phyloP scores from a whole-genome alignment of 2,113 vertebrate species.

The Cyprinodon brontotheroides region DNA sequence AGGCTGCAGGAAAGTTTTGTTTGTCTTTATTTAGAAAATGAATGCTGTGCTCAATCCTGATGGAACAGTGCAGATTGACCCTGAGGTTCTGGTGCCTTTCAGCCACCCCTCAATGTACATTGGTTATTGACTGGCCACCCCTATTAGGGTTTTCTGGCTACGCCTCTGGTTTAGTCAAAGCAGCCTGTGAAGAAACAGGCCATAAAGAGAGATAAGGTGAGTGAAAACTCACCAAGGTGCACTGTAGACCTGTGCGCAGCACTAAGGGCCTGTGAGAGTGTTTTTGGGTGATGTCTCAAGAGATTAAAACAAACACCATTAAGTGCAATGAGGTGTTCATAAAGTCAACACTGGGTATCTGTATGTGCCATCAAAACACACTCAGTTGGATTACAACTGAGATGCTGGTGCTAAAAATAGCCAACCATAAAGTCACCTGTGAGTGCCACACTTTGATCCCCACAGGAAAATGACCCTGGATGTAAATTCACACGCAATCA shows the following conservation, averaged over 20 bases:
- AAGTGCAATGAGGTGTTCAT: slow-evolving; percentile 55
- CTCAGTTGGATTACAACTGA: slow-evolving; percentile 23
- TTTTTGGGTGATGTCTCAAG: slow-evolving; percentile 41
- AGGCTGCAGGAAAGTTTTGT: too few species aligned
- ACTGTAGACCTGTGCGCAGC: slow-evolving; percentile 10
- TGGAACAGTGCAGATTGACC: too few species aligned
- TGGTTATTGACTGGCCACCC: too few species aligned
- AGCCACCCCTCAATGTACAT: too few species aligned
- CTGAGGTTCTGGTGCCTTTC: too few species aligned
- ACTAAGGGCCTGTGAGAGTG: slow-evolving; percentile 40
- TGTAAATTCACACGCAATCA: background rate
- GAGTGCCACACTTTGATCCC: slow-evolving; percentile 8
- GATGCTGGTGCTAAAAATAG: slow-evolving; percentile 23
- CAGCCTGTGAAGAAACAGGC: slow-evolving; percentile 18
- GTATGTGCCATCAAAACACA: slow-evolving; percentile 36
- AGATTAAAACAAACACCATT: slow-evolving; percentile 66
- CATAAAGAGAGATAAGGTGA: slow-evolving; percentile 67
- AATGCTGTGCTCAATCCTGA: too few species aligned
- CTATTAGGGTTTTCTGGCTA: too few species aligned
- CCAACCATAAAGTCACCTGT: slow-evolving; percentile 22
- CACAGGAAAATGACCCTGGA: background rate
- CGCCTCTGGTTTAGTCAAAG: slow-evolving; percentile 16
- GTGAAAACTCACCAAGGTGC: slow-evolving; percentile 24
- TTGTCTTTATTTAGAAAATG: too few species aligned
- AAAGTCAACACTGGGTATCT: slow-evolving; percentile 53